A percentile compares a stretch with the other conserved stretches of the same genome.
Evolutionary conservation across 1,140 invertebrate genomes (phyloP).

Genomic region (Drosophila takahashii): DNA sequence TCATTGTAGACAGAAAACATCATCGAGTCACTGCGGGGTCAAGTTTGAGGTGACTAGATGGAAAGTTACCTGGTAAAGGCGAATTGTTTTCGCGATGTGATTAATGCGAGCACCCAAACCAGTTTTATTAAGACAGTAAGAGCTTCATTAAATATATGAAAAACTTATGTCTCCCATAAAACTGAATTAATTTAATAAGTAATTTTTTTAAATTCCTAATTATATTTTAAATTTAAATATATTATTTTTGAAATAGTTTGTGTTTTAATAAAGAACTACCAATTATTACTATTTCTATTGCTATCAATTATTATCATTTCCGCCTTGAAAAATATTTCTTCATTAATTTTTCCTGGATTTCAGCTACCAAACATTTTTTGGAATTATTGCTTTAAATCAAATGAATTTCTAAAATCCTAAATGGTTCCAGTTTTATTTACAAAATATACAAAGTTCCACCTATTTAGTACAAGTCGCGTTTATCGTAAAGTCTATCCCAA

Average conservation of each 20-base stretch:
- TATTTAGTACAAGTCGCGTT: slow-evolving; percentile 35
- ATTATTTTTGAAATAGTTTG: neutral
- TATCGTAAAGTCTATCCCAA: slow-evolving; percentile 83
- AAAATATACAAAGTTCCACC: neutral
- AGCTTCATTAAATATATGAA: neutral
- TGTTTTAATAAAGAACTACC: too few relatives aligned
- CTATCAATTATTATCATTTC: too few relatives aligned
- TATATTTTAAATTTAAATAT: too few relatives aligned
- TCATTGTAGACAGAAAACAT: neutral
- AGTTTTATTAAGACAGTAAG: neutral
- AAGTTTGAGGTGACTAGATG: slow-evolving; percentile 3
- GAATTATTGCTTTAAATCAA: neutral
- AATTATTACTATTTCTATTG: too few relatives aligned
- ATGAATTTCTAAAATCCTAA: neutral
- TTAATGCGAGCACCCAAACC: slow-evolving; percentile 1
- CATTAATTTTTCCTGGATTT: too few relatives aligned
- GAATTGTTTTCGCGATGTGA: neutral
- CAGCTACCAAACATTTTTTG: too few relatives aligned
- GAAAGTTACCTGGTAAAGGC: slow-evolving; percentile 3
- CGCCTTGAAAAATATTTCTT: too few relatives aligned
- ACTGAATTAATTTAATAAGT: neutral
- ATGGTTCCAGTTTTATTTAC: neutral
- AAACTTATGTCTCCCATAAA: too few relatives aligned
- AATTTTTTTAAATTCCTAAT: too few relatives aligned
- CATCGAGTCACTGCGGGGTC: neutral